These are phyloP conservation scores for Zapus hudsonius DNA, from an alignment of 2,113 vertebrate species.

Conservation along the genomic window DNA sequence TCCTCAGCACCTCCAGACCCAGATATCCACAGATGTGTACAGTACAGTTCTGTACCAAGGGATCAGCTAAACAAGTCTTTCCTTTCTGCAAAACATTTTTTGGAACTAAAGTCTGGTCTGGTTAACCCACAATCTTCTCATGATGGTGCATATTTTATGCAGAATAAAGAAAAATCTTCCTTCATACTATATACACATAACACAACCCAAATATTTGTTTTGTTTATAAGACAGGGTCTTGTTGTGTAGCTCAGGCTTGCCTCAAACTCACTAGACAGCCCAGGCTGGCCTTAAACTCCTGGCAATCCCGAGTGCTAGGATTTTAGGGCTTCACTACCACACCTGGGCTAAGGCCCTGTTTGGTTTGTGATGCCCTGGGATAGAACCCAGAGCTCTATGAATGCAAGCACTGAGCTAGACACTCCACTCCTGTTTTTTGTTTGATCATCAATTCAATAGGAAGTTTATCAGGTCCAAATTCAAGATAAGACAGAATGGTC, in stretches of 20 bases:
- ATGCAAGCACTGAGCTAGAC: not conserved
- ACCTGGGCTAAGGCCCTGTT: not conserved
- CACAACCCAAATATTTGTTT: not conserved
- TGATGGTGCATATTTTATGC: not conserved
- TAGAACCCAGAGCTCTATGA: not conserved
- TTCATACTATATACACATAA: not conserved
- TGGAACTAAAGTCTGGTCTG: not conserved
- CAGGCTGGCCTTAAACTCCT: not conserved
- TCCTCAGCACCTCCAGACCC: not conserved
- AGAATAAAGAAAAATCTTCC: constrained; percentile 9
- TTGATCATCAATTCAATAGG: not conserved
- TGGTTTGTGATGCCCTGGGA: not conserved
- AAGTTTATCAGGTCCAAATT: constrained; percentile 37
- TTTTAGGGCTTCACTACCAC: not conserved
- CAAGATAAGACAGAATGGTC: constrained; percentile 9
- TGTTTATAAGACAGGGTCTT: not conserved
- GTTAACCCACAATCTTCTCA: not conserved
- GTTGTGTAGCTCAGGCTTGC: not conserved
- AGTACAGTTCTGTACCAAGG: not conserved
- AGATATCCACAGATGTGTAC: too few species aligned
- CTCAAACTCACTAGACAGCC: not conserved
- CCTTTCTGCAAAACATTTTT: not conserved
- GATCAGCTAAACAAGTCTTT: not conserved
- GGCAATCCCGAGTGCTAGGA: not conserved
- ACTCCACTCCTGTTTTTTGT: not conserved